Evolutionary conservation across 2,113 vertebrate genomes (phyloP).

Genomic region (Myiozetetes cayanensis): DNA sequence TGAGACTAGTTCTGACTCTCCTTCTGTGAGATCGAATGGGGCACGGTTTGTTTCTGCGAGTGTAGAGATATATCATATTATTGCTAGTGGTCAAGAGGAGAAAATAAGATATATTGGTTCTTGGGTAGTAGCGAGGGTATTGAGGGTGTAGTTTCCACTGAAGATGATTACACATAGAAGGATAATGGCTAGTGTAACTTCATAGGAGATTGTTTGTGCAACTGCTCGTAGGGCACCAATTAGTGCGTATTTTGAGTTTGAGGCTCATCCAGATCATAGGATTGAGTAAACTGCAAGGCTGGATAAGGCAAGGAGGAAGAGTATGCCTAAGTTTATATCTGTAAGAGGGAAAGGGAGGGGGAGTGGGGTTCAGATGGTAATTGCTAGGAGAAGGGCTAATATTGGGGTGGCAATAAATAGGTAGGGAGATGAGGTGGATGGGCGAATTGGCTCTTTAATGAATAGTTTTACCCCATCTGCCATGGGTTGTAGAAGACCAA

Average conservation of each 20-base stretch:
- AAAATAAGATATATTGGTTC: neutral
- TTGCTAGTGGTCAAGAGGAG: rapidly evolving
- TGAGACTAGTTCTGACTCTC: rapidly evolving
- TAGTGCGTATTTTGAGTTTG: neutral
- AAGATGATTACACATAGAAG: rapidly evolving
- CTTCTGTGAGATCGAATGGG: neutral
- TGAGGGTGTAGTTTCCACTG: rapidly evolving
- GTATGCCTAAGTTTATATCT: rapidly evolving
- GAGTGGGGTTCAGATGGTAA: rapidly evolving
- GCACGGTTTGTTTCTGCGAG: neutral
- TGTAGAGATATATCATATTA: neutral
- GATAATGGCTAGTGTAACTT: neutral
- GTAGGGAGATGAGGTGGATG: rapidly evolving
- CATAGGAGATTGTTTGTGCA: neutral
- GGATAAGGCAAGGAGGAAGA: rapidly evolving
- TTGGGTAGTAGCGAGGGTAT: rapidly evolving
- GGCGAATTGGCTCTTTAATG: rapidly evolving
- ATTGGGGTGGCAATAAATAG: rapidly evolving
- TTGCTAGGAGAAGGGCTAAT: rapidly evolving
- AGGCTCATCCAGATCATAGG: rapidly evolving
- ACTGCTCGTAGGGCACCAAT: rapidly evolving
- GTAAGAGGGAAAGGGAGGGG: rapidly evolving
- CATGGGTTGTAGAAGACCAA: rapidly evolving
- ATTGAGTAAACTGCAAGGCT: neutral
- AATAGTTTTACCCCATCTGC: rapidly evolving